Evolutionary conservation across 2,113 vertebrate species (phyloP).

Genomic region (Shinisaurus crocodilurus): DNA sequence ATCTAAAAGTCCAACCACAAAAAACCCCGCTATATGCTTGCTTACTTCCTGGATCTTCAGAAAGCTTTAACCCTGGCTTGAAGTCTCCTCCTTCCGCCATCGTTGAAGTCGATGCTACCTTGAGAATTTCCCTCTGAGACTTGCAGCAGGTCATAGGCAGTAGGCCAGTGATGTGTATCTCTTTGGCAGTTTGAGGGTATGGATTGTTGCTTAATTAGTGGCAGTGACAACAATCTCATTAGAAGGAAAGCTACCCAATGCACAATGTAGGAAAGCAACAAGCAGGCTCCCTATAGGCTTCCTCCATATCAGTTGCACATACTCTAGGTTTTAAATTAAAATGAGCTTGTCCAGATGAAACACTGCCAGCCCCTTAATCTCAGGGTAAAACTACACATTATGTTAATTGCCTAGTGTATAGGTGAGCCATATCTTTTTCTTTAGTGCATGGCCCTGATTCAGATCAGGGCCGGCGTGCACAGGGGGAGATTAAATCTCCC

Average conservation of each 20-base stretch:
- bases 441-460: no score
- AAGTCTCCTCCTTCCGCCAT: not conserved
- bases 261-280: not conserved
- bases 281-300: not conserved
- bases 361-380: not conserved
- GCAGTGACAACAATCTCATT: constrained; percentile 15
- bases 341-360: not conserved
- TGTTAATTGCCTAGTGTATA: not conserved
- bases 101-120: not conserved
- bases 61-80: not conserved
- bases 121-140: not conserved
- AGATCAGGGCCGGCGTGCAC: no score
- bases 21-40: not conserved
- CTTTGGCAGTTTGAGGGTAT: constrained; percentile 1
- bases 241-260: not conserved
- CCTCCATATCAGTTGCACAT: not conserved
- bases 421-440: no score
- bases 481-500: no score
- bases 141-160: not conserved
- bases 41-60: not conserved
- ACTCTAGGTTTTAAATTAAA: not conserved
- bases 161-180: not conserved
- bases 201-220: constrained; percentile 19
- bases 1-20: not conserved
- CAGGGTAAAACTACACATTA: not conserved